A percentile compares a stretch with the other conserved stretches of the same genome.
These are phyloP conservation scores for Exocentrus adspersus DNA, from an alignment of 2,888 invertebrate species.

Conservation along the genomic window DNA sequence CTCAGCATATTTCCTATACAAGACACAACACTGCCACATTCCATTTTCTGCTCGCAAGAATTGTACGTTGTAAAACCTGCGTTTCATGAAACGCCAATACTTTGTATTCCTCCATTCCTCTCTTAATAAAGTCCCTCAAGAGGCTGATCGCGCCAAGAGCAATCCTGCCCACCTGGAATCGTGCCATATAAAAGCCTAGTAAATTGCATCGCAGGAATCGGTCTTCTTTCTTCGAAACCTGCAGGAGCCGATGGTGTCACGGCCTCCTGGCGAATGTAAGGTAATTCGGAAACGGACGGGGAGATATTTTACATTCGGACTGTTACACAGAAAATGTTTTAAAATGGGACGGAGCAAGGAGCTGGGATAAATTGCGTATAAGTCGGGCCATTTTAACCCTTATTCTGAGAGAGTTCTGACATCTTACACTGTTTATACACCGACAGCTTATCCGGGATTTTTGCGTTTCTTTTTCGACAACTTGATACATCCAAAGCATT, in stretches of 20 bases:
- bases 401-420: background rate
- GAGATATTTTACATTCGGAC: slow-evolving; percentile 11
- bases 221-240: slow-evolving; percentile 17
- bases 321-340: slow-evolving; percentile 18
- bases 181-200: background rate
- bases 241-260: background rate
- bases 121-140: background rate
- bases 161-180: background rate
- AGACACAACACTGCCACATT: too few species aligned
- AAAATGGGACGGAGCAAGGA: slow-evolving; percentile 12
- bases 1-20: too few species aligned
- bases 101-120: too few species aligned
- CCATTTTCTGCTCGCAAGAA: too few species aligned
- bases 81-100: too few species aligned
- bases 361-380: slow-evolving; percentile 14
- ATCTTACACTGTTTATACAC: slow-evolving; percentile 1
- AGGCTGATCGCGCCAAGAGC: background rate
- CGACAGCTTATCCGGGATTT: background rate
- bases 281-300: slow-evolving; percentile 5
- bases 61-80: too few species aligned
- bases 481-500: too few species aligned
- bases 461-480: too few species aligned
- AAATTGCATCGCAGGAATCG: background rate
- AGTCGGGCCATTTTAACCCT: slow-evolving; percentile 8
- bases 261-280: background rate